phyloP scores from a whole-genome alignment of 2,113 vertebrate species.

The Otis tarda region DNA sequence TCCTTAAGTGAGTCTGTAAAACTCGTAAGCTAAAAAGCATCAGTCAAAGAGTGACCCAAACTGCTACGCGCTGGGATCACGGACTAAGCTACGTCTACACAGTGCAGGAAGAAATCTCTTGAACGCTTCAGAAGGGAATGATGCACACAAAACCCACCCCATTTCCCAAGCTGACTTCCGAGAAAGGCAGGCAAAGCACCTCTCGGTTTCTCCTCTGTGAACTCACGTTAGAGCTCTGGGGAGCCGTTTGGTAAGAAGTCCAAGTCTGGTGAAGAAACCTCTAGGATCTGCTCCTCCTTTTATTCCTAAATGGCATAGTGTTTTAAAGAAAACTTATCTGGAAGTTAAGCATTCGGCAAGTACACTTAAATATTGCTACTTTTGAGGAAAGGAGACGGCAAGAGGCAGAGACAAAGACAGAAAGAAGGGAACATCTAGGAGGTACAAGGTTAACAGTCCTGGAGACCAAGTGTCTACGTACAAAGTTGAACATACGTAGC shows the following conservation, averaged over 20 bases:
- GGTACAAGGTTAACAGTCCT: slow-evolving; percentile 27
- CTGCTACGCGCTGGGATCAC: not conserved
- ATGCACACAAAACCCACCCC: slow-evolving; percentile 4
- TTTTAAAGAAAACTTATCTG: slow-evolving; percentile 9
- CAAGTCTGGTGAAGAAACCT: slow-evolving; percentile 58
- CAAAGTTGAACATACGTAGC: not conserved
- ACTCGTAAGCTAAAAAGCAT: slow-evolving; percentile 61
- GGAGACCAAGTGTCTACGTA: not conserved
- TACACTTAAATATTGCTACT: slow-evolving; percentile 22
- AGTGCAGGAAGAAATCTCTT: slow-evolving; percentile 54
- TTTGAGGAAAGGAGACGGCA: not conserved
- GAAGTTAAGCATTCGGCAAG: not conserved
- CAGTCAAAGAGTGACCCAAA: slow-evolving; percentile 8
- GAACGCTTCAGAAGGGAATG: slow-evolving; percentile 47
- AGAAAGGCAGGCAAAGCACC: slow-evolving; percentile 8
- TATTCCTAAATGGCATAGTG: not conserved
- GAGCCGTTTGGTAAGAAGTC: not conserved
- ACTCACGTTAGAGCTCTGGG: not conserved
- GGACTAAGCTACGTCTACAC: slow-evolving; percentile 7
- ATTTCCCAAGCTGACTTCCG: not conserved
- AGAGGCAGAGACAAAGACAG: not conserved
- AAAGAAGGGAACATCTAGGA: not conserved
- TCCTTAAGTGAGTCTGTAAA: slow-evolving; percentile 57
- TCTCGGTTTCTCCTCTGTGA: not conserved
- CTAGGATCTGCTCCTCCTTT: not conserved